A percentile compares a stretch with the other conserved stretches of the same genome.
These are phyloP conservation scores for Nudaria mundana DNA, from an alignment of 2,888 invertebrate species.

Conservation along the genomic window DNA sequence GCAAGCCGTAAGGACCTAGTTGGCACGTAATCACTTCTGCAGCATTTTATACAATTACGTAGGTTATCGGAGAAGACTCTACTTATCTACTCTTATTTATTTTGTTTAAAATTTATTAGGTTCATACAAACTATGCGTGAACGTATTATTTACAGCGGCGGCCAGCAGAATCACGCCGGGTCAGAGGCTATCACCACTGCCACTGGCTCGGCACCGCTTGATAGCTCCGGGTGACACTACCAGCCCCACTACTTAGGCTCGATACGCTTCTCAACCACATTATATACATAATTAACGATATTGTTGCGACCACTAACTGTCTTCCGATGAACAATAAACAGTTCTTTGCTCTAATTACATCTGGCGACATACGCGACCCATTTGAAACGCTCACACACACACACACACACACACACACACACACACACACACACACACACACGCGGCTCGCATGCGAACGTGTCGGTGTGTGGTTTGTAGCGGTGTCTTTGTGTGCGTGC, in stretches of 20 bases:
- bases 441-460: conserved; percentile 4
- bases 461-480: conserved; percentile 8
- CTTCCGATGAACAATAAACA: conserved; percentile 37
- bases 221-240: neutral
- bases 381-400: conserved; percentile 32
- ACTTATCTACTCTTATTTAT: neutral
- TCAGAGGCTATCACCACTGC: conserved; percentile 9
- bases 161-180: conserved; percentile 4
- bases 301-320: conserved; percentile 19
- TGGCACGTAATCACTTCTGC: no score
- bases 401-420: conserved; percentile 3
- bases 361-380: conserved; percentile 50
- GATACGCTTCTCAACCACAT: conserved; percentile 1
- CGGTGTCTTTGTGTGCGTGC: conserved; percentile 27
- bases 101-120: neutral
- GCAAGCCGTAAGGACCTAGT: no score
- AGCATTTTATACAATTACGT: no score
- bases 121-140: no score
- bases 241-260: neutral
- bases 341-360: conserved; percentile 57
- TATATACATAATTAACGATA: conserved; percentile 11
- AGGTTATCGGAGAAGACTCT: neutral
- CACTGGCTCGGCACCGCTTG: neutral
- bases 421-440: conserved; percentile 14
- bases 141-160: neutral